Evolutionary conservation across 2,888 invertebrate genomes (phyloP).

Genomic region (Rapana venosa): DNA sequence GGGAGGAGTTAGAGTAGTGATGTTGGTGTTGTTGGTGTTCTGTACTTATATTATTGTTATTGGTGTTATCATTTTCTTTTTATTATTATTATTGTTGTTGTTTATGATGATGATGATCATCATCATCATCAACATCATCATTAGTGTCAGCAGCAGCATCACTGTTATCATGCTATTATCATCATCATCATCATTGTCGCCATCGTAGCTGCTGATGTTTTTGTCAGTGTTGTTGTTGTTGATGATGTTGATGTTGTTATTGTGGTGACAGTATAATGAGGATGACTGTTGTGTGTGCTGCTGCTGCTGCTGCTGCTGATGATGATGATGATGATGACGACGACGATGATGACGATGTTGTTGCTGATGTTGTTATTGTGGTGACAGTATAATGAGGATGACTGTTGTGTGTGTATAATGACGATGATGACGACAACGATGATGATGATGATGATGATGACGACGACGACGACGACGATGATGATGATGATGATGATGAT

Average conservation of each 20-base stretch:
- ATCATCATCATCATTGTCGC: background rate
- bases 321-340: background rate
- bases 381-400: background rate
- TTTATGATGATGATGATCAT: too few species aligned
- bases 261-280: too few species aligned
- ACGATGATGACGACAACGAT: background rate
- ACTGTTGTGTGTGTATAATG: background rate
- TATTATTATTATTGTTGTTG: too few species aligned
- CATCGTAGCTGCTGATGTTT: background rate
- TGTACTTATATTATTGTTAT: too few species aligned
- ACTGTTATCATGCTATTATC: too few species aligned
- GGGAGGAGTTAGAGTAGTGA: too few species aligned
- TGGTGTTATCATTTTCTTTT: too few species aligned
- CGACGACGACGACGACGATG: background rate
- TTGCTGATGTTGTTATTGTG: background rate
- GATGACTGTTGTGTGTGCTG: constrained; percentile 1
- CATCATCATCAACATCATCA: too few species aligned
- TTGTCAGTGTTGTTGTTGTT: background rate
- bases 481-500: background rate
- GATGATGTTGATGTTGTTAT: background rate
- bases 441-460: background rate
- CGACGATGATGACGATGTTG: background rate
- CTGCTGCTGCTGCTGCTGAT: background rate
- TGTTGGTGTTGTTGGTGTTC: too few species aligned
- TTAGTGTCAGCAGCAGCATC: too few species aligned